These are phyloP conservation scores for Xylota segnis DNA, from an alignment of 2,888 invertebrate genomes.

Conservation along the genomic window DNA sequence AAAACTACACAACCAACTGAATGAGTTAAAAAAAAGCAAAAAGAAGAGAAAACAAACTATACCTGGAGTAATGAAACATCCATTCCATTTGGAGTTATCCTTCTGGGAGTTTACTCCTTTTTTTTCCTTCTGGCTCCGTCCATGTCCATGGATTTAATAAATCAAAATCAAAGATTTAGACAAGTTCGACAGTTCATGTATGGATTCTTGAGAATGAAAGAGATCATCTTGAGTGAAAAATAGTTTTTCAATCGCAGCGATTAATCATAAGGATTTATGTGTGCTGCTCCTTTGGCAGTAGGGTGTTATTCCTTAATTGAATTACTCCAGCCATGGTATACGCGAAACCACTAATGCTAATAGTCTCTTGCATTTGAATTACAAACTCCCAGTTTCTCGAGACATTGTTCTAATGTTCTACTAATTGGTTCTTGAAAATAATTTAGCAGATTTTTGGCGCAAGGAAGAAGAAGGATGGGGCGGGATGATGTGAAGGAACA, in stretches of 20 bases:
- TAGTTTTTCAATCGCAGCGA: constrained; percentile 60
- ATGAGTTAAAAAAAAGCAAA: background rate
- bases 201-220: constrained; percentile 15
- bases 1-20: constrained; percentile 17
- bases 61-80: background rate
- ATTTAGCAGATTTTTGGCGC: constrained; percentile 34
- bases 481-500: constrained; percentile 30
- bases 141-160: constrained; percentile 58
- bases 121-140: background rate
- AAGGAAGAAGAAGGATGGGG: constrained; percentile 22
- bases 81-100: constrained; percentile 18
- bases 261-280: constrained; percentile 69
- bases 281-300: constrained; percentile 23
- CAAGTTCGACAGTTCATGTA: constrained; percentile 68
- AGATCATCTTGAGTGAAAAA: constrained; percentile 53
- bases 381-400: constrained; percentile 1
- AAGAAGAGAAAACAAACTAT: background rate
- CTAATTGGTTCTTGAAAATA: constrained; percentile 50
- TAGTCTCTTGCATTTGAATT: constrained; percentile 31
- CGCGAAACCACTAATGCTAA: constrained; percentile 24
- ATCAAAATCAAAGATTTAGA: constrained; percentile 68
- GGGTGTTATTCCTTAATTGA: constrained; percentile 37
- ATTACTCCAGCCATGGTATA: constrained; percentile 19
- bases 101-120: background rate
- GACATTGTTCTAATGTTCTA: constrained; percentile 34